A percentile compares a stretch with the other conserved stretches of the same genome.
phyloP scores from a whole-genome alignment of 2,113 vertebrate species.

The Toxostoma redivivum region DNA sequence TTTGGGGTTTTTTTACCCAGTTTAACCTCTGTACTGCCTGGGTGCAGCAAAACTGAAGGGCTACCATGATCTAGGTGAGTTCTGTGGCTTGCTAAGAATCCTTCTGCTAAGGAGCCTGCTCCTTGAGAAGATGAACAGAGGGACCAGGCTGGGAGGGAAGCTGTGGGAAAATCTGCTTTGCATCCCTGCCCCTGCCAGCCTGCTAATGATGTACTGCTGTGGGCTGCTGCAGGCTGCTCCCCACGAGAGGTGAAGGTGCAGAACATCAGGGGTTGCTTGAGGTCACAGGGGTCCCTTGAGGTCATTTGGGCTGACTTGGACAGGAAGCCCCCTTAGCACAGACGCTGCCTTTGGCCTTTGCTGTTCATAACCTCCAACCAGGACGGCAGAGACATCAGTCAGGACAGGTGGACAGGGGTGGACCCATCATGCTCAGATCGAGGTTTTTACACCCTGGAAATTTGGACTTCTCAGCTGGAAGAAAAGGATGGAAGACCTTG shows the following conservation, averaged over 20 bases:
- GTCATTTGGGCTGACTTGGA: neutral
- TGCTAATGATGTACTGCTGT: neutral
- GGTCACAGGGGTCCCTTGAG: neutral
- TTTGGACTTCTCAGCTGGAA: neutral
- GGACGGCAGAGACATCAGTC: neutral
- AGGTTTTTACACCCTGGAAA: neutral
- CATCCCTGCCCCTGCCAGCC: neutral
- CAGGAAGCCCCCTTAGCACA: neutral
- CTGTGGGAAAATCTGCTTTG: neutral
- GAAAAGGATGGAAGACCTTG: neutral
- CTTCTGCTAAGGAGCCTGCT: neutral
- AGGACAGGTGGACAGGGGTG: neutral
- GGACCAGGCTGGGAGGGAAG: neutral
- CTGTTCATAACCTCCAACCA: neutral
- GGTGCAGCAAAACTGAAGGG: neutral
- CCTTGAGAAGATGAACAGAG: neutral
- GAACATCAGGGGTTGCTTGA: neutral
- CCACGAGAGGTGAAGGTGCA: no score
- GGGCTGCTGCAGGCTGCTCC: neutral
- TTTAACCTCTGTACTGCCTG: neutral
- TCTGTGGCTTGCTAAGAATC: neutral
- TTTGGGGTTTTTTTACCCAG: neutral
- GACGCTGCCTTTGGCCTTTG: neutral
- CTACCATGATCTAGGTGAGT: neutral
- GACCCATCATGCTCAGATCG: rapidly evolving